Conservation (phyloP, 2,888 invertebrate species). For the Tipula helvola region DNA sequence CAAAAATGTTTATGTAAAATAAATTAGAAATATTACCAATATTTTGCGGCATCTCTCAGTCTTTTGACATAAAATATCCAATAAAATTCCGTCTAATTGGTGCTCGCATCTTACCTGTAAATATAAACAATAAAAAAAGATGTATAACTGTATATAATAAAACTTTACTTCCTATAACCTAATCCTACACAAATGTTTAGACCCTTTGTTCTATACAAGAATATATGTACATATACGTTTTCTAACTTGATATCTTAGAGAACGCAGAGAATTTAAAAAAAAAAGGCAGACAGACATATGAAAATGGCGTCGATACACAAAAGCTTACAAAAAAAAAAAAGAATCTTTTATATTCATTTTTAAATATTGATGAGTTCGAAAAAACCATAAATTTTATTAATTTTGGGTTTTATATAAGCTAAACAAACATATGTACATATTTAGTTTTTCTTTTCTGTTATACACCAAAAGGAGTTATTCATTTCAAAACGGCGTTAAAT, state of each 20-base stretch:
- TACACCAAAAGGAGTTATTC: not conserved
- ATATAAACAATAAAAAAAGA: not conserved
- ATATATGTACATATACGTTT: not conserved
- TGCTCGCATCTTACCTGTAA: not conserved
- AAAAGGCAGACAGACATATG: not conserved
- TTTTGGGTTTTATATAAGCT: not conserved
- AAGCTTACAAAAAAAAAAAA: not conserved
- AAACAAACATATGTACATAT: not conserved
- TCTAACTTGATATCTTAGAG: not conserved
- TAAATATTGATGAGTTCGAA: slow-evolving; percentile 4
- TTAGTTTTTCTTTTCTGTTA: not conserved
- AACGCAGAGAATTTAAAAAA: not conserved
- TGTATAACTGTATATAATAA: not conserved
- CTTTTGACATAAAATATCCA: not conserved
- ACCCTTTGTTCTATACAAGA: not conserved
- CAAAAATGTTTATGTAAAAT: not conserved
- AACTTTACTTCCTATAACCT: not conserved
- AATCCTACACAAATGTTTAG: not conserved
- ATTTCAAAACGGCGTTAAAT: not conserved
- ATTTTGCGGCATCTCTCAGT: not conserved
- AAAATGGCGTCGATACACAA: not conserved
- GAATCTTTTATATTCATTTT: not conserved
- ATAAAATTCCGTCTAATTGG: not conserved
- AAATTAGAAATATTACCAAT: not conserved
- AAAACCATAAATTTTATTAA: not conserved